These are phyloP conservation scores for Dione vanillae DNA, from an alignment of 2,888 invertebrate genomes.

Conservation along the genomic window DNA sequence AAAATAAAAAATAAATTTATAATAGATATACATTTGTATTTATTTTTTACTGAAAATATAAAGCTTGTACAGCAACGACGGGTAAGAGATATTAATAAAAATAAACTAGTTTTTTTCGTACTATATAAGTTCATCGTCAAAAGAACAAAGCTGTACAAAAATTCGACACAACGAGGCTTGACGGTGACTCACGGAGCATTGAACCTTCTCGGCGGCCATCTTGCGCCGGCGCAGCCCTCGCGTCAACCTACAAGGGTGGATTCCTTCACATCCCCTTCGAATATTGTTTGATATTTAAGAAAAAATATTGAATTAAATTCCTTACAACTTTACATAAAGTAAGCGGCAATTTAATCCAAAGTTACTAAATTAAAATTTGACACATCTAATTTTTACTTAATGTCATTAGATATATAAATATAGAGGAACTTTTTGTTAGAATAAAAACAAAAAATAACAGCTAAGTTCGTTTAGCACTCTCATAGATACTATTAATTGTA, in stretches of 20 bases:
- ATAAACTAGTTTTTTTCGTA: conserved; percentile 14
- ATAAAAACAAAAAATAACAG: neutral
- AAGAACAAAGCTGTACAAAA: conserved; percentile 50
- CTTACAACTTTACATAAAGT: too few species aligned
- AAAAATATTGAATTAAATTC: neutral
- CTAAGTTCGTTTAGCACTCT: neutral
- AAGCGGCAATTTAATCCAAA: too few species aligned
- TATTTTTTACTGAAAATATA: neutral
- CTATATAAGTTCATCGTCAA: conserved; percentile 30
- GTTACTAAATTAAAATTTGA: neutral
- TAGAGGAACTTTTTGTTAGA: neutral
- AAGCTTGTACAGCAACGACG: neutral
- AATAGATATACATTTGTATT: too few species aligned
- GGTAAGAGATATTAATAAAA: neutral
- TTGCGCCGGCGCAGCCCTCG: conserved; percentile 50
- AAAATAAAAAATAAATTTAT: too few species aligned
- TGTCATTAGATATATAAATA: neutral
- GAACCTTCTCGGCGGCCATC: conserved; percentile 59
- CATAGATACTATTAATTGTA: neutral
- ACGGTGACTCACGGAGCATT: conserved; percentile 74
- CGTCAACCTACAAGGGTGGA: conserved; percentile 33
- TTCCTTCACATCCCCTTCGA: conserved; percentile 33
- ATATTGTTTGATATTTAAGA: conserved; percentile 5
- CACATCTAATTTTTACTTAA: neutral
- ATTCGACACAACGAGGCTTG: conserved; percentile 59